A percentile compares a stretch with the other conserved stretches of the same genome.
phyloP scores from a whole-genome alignment of 2,797 vertebrate species.

The Danio jaintianensis region DNA sequence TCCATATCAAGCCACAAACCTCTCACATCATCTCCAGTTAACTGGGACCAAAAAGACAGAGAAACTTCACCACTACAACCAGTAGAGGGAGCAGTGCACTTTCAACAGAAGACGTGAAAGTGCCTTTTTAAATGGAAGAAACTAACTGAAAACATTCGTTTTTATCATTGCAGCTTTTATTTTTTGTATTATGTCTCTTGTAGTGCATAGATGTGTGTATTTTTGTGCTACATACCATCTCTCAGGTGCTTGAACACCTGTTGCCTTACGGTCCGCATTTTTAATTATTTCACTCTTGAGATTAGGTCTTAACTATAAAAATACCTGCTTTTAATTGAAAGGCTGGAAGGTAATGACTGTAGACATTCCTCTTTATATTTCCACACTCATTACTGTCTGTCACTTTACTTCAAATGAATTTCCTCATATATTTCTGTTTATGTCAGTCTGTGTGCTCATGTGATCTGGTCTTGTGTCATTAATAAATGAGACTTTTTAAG shows the following conservation, averaged over 20 bases:
- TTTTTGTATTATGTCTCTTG: constrained; percentile 27
- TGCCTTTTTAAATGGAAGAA: constrained; percentile 25
- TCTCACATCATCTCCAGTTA: constrained; percentile 6
- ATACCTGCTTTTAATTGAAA: constrained; percentile 26
- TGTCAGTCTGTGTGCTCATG: constrained; percentile 23
- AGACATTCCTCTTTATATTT: constrained; percentile 34
- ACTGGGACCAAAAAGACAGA: constrained; percentile 18
- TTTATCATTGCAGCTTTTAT: constrained; percentile 5
- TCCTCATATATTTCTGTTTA: not conserved
- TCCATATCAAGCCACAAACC: not conserved
- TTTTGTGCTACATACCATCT: constrained; percentile 8
- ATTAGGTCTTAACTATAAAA: constrained; percentile 20
- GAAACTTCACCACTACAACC: constrained; percentile 31
- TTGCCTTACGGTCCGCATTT: constrained; percentile 64
- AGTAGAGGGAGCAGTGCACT: constrained; percentile 37
- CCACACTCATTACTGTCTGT: constrained; percentile 2
- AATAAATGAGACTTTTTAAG: constrained; percentile 42
- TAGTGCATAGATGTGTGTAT: constrained; percentile 20
- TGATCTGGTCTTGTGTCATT: constrained; percentile 26
- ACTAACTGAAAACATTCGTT: not conserved
- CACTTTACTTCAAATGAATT: not conserved
- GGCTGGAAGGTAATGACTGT: not conserved
- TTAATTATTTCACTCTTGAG: not conserved
- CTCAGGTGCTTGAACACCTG: constrained; percentile 47
- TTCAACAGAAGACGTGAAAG: constrained; percentile 25